phyloP scores from a whole-genome alignment of 2,113 vertebrate species.

The Poecilia latipinna region DNA sequence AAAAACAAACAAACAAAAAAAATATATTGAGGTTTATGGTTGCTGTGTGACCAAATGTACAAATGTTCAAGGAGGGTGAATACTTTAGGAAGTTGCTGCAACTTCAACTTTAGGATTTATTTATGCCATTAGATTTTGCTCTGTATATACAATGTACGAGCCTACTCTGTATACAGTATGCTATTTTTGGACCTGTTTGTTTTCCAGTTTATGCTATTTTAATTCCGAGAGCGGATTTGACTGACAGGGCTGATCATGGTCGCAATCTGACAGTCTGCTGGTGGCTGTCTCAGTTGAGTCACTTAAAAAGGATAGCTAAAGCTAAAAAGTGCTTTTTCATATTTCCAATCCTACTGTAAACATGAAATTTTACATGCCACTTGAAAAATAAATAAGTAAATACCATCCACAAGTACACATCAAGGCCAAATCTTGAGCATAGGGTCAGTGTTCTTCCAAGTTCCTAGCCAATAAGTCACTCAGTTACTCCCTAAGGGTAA shows the following conservation, averaged over 20 bases:
- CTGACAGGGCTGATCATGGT: constrained; percentile 29
- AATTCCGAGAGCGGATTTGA: constrained; percentile 21
- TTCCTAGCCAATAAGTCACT: background rate
- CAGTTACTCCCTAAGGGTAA: background rate
- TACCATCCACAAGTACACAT: constrained; percentile 46
- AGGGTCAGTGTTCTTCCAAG: constrained; percentile 12
- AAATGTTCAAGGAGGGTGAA: background rate
- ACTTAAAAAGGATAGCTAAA: constrained; percentile 46
- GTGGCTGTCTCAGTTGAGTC: constrained; percentile 34
- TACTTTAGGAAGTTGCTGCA: background rate
- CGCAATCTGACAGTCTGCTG: constrained; percentile 34
- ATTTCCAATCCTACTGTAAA: constrained; percentile 58
- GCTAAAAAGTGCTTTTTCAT: constrained; percentile 45
- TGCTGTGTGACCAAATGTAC: background rate
- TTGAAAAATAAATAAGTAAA: constrained; percentile 27
- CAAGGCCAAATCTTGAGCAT: constrained; percentile 11
- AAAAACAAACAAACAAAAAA: too few species aligned
- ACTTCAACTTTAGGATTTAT: background rate
- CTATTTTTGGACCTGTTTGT: background rate
- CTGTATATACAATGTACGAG: background rate
- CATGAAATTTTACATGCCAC: constrained; percentile 28
- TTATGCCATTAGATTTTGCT: background rate
- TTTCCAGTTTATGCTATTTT: constrained; percentile 5
- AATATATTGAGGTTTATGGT: background rate
- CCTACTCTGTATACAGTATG: background rate